phyloP scores from a whole-genome alignment of 2,888 invertebrate genomes.

The Liodrosophila aerea region DNA sequence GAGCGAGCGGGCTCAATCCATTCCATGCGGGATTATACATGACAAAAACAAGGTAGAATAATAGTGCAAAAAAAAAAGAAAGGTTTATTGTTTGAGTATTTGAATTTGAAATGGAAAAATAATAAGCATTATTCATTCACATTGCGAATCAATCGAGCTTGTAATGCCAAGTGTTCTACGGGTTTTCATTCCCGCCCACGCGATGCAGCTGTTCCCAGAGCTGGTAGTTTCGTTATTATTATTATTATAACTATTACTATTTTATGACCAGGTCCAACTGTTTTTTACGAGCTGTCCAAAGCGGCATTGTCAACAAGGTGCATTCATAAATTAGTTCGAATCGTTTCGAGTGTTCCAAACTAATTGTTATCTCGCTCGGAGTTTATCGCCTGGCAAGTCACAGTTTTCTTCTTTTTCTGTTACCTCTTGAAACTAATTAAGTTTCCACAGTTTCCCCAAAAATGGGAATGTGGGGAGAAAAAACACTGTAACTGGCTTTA shows the following conservation, averaged over 20 bases:
- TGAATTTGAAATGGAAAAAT: slow-evolving; percentile 33
- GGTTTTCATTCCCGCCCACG: slow-evolving; percentile 41
- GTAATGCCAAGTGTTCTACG: slow-evolving; percentile 53
- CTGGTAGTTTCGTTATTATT: slow-evolving; percentile 27
- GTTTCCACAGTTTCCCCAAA: slow-evolving; percentile 59
- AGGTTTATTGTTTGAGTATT: slow-evolving; percentile 19
- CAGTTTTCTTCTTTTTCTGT: slow-evolving; percentile 7
- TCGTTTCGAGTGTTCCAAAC: slow-evolving; percentile 39
- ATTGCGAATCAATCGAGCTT: slow-evolving; percentile 75
- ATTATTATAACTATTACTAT: slow-evolving; percentile 40
- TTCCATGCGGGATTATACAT: slow-evolving; percentile 37
- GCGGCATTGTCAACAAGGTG: slow-evolving; percentile 67
- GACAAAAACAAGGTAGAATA: slow-evolving; percentile 39
- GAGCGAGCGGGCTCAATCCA: slow-evolving; percentile 7
- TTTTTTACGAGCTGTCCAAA: slow-evolving; percentile 68
- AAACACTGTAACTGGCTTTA: slow-evolving; percentile 56
- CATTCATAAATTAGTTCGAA: slow-evolving; percentile 63
- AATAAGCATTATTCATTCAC: slow-evolving; percentile 17
- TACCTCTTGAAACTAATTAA: slow-evolving; percentile 64
- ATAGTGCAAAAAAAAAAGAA: slow-evolving; percentile 13
- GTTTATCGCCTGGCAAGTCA: slow-evolving; percentile 55
- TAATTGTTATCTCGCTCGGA: slow-evolving; percentile 63
- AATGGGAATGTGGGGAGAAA: slow-evolving; percentile 9
- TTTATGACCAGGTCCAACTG: slow-evolving; percentile 34
- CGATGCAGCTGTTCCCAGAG: slow-evolving; percentile 29